Evolutionary conservation across 2,113 vertebrate genomes (phyloP).

Genomic region (Oenanthe melanoleuca): DNA sequence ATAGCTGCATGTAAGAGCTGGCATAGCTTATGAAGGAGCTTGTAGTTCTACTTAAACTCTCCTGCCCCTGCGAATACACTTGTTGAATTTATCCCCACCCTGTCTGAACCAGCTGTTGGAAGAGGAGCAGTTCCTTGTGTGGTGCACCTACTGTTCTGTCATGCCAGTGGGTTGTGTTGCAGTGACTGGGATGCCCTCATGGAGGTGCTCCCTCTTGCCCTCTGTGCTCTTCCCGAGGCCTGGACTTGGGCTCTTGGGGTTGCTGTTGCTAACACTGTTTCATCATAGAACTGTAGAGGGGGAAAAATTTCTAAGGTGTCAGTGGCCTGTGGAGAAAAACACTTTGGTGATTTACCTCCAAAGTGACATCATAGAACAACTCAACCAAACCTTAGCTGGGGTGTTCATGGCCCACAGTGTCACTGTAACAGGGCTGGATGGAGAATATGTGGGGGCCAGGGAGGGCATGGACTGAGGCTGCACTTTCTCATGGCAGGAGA

Average conservation of each 20-base stretch:
- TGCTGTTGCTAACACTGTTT: neutral
- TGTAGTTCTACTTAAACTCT: neutral
- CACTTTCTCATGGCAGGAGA: neutral
- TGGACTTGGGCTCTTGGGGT: neutral
- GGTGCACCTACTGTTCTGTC: neutral
- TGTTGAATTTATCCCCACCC: neutral
- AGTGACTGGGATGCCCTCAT: neutral
- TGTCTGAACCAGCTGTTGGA: neutral
- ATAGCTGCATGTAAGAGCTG: neutral
- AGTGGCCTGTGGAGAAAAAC: neutral
- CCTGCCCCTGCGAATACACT: neutral
- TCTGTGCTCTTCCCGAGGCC: neutral
- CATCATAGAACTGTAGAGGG: neutral
- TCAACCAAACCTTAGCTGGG: neutral
- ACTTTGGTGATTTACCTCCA: neutral
- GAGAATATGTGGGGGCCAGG: rapidly evolving
- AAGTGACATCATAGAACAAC: neutral
- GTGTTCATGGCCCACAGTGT: neutral
- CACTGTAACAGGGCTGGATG: neutral
- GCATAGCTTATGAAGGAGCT: neutral
- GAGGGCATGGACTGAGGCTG: neutral
- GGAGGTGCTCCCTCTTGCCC: neutral
- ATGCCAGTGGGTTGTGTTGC: neutral
- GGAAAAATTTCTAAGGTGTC: neutral
- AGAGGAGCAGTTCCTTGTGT: neutral